Evolutionary conservation across 2,113 vertebrate species (phyloP).

Genomic region (Haliaeetus leucogaster): DNA sequence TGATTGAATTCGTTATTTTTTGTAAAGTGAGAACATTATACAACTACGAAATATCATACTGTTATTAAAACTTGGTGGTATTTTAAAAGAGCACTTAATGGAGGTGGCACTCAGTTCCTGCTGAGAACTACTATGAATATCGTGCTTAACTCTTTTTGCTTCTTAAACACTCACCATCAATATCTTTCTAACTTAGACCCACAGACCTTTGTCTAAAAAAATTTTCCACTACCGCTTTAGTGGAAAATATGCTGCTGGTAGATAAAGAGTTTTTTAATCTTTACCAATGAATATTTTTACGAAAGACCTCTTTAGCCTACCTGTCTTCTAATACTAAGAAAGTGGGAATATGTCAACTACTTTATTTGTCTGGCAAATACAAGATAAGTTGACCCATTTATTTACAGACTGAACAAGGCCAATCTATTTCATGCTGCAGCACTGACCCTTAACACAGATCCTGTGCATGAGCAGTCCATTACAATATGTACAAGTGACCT

Average conservation of each 20-base stretch:
- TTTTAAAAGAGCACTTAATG: not conserved
- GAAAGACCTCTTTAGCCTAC: not conserved
- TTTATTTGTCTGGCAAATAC: not conserved
- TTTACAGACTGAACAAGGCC: constrained; percentile 55
- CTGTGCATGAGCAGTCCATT: constrained; percentile 60
- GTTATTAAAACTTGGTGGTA: not conserved
- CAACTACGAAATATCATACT: not conserved
- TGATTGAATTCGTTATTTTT: not conserved
- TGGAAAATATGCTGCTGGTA: not conserved
- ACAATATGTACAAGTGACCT: constrained; percentile 64
- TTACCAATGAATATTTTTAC: not conserved
- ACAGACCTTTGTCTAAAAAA: not conserved
- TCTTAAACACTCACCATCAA: not conserved
- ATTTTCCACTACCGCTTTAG: not conserved
- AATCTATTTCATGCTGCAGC: constrained; percentile 62
- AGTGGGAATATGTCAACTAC: not conserved
- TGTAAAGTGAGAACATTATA: not conserved
- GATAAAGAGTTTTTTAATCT: not conserved
- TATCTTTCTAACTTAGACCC: not conserved
- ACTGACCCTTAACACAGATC: constrained; percentile 63
- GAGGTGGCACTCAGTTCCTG: not conserved
- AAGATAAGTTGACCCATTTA: constrained; percentile 42
- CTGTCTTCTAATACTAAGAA: not conserved
- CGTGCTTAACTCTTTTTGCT: not conserved
- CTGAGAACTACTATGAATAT: not conserved